phyloP scores from a whole-genome alignment of 2,113 vertebrate species.

The Climacteris rufus region DNA sequence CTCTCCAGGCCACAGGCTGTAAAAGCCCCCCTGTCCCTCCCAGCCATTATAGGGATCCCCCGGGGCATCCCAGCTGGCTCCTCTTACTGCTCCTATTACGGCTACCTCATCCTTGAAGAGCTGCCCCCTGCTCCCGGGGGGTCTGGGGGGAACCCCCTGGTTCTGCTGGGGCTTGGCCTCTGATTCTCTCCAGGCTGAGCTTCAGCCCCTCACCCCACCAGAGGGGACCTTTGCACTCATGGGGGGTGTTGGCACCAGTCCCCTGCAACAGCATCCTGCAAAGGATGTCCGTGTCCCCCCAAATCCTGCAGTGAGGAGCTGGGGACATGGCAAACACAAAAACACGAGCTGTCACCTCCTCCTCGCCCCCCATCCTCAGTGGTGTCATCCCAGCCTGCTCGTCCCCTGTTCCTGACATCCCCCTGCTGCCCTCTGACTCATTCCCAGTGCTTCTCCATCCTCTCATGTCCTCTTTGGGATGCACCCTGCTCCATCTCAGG shows the following conservation, averaged over 20 bases:
- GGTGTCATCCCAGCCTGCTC: not conserved
- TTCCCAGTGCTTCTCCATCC: not conserved
- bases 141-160: not conserved
- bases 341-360: accelerated
- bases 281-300: accelerated
- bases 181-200: not conserved
- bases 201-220: not conserved
- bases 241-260: not conserved
- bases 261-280: not conserved
- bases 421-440: not conserved
- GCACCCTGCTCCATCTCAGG: accelerated
- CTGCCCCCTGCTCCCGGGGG: not conserved
- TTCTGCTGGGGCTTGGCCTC: not conserved
- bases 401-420: not conserved
- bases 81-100: not conserved
- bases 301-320: accelerated
- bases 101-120: not conserved
- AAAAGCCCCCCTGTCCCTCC: not conserved
- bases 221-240: not conserved
- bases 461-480: accelerated
- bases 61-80: not conserved
- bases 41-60: not conserved
- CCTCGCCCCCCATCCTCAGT: accelerated
- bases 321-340: not conserved
- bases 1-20: not conserved